A percentile compares a stretch with the other conserved stretches of the same genome.
Conservation (phyloP, 2,797 vertebrate species). For the Vireo griseus region DNA sequence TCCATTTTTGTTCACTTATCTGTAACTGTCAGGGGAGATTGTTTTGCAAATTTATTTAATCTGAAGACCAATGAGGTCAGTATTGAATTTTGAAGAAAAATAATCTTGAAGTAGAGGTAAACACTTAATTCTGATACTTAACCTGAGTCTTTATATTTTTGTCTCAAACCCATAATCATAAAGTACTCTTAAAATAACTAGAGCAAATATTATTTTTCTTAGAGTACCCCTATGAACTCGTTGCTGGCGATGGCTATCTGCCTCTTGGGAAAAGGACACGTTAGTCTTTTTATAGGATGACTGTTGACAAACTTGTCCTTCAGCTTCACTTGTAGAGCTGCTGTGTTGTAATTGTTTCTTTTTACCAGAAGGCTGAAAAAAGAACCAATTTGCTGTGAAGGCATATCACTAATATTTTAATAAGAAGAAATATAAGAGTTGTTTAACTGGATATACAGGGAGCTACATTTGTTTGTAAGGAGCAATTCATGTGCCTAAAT, state of each 20-base stretch:
- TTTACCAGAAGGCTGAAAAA: not conserved
- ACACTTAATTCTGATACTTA: not conserved
- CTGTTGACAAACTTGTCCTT: not conserved
- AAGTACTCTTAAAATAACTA: conserved; percentile 5
- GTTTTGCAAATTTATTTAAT: conserved; percentile 16
- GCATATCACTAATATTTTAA: not conserved
- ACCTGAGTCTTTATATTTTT: not conserved
- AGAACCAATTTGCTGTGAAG: not conserved
- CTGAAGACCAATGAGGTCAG: not conserved
- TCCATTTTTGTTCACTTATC: not conserved
- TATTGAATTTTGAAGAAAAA: not conserved
- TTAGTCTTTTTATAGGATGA: not conserved
- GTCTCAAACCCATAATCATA: not conserved
- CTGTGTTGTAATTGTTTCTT: not conserved
- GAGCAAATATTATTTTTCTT: conserved; percentile 1
- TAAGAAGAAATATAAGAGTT: not conserved
- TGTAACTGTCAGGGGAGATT: not conserved
- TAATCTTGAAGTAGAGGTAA: not conserved
- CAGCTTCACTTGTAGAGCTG: not conserved
- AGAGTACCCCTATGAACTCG: not conserved
- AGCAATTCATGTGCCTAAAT: not conserved
- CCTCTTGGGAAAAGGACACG: not conserved
- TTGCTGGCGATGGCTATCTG: not conserved
- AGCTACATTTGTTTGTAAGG: not conserved
- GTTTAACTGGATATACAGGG: not conserved